Percentiles rank a stretch among this genome's conserved stretches.
Conservation (phyloP, 2,113 vertebrate species). For the Agapornis roseicollis region DNA sequence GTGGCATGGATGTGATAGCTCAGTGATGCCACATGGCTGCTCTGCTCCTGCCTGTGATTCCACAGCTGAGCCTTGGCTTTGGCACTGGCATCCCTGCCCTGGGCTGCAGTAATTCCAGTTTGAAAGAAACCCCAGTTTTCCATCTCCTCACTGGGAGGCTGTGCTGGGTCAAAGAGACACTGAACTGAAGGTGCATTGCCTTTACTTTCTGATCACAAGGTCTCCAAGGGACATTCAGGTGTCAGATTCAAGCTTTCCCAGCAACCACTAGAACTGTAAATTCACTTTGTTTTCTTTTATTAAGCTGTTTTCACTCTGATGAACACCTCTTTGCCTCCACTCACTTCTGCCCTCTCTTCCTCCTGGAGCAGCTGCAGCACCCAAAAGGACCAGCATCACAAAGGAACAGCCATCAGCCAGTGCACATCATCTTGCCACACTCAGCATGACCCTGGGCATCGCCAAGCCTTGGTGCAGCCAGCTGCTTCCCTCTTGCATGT, state of each 20-base stretch:
- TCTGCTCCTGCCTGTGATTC: neutral
- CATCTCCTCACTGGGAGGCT: neutral
- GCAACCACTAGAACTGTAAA: neutral
- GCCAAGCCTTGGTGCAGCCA: fast-evolving
- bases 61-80: neutral
- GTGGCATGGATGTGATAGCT: neutral
- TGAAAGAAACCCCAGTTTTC: neutral
- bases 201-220: neutral
- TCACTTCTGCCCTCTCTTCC: neutral
- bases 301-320: neutral
- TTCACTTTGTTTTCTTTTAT: neutral
- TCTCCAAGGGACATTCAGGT: neutral
- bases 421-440: fast-evolving
- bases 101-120: neutral
- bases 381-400: neutral
- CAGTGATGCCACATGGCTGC: neutral
- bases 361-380: neutral
- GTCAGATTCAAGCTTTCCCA: neutral
- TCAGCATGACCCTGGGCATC: too few relatives aligned
- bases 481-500: neutral
- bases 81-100: neutral
- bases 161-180: neutral
- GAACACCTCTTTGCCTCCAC: neutral
- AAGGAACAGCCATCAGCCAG: fast-evolving
- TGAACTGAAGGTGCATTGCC: neutral